Evolutionary conservation across 2,888 invertebrate genomes (phyloP).

Genomic region (Sarcophaga carnaria): DNA sequence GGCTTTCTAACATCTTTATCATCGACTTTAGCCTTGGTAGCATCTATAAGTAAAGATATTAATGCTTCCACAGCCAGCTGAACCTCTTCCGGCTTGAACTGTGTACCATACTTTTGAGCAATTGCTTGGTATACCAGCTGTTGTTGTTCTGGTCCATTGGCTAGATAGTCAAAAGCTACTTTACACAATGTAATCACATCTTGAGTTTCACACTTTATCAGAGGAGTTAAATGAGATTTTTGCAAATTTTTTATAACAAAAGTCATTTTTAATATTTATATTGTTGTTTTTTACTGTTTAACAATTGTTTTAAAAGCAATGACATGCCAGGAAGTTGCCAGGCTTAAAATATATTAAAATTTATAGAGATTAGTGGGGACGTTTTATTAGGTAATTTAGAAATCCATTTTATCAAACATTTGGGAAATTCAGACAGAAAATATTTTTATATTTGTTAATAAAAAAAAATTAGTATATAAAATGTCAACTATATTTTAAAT

Average conservation of each 20-base stretch:
- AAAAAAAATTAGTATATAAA: neutral
- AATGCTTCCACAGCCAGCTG: constrained; percentile 86
- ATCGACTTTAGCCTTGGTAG: constrained; percentile 86
- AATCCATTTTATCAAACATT: no score
- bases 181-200: constrained; percentile 86
- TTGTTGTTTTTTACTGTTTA: neutral
- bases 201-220: constrained; percentile 83
- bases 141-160: constrained; percentile 84
- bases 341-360: neutral
- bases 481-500: no score
- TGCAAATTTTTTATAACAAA: constrained; percentile 83
- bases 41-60: constrained; percentile 88
- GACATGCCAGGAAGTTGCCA: neutral
- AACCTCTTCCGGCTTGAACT: constrained; percentile 74
- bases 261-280: constrained; percentile 68
- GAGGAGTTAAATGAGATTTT: constrained; percentile 83
- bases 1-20: constrained; percentile 73
- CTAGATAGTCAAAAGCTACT: constrained; percentile 84
- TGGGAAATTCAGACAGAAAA: no score
- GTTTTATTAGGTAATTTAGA: no score
- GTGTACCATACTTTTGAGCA: constrained; percentile 82
- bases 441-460: no score
- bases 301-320: neutral
- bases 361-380: no score
- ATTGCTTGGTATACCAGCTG: constrained; percentile 81